A percentile compares a stretch with the other conserved stretches of the same genome.
Conservation (phyloP, 2,113 vertebrate genomes). For the Amblyornis subalaris region DNA sequence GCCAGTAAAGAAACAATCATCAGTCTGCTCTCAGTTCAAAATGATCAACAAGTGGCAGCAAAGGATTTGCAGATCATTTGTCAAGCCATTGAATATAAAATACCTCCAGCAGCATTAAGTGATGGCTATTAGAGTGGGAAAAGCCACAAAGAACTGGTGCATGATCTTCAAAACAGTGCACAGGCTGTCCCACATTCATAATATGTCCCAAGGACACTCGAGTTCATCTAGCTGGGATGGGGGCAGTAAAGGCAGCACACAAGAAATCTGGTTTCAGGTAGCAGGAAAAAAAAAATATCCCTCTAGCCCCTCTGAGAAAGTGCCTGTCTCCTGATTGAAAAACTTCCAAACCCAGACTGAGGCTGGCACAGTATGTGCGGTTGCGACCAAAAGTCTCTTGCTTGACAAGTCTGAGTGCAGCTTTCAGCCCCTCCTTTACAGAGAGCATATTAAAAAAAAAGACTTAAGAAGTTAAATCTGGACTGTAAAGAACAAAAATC, state of each 20-base stretch:
- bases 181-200: background rate
- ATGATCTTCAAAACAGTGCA: background rate
- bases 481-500: background rate
- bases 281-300: background rate
- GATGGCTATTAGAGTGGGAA: background rate
- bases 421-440: background rate
- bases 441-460: background rate
- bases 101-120: background rate
- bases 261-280: background rate
- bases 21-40: background rate
- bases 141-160: background rate
- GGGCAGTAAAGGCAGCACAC: background rate
- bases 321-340: background rate
- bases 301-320: background rate
- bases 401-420: background rate
- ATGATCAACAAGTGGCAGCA: background rate
- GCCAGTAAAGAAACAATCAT: background rate
- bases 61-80: background rate
- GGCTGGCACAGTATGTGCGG: background rate
- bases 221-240: background rate
- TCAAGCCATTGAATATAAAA: background rate
- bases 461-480: background rate
- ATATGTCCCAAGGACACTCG: background rate
- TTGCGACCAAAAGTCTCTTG: background rate
- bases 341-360: background rate